Base-by-base conservation (phyloP, 2,888 invertebrate genomes). In the Leptopterna dolabrata region DNA sequence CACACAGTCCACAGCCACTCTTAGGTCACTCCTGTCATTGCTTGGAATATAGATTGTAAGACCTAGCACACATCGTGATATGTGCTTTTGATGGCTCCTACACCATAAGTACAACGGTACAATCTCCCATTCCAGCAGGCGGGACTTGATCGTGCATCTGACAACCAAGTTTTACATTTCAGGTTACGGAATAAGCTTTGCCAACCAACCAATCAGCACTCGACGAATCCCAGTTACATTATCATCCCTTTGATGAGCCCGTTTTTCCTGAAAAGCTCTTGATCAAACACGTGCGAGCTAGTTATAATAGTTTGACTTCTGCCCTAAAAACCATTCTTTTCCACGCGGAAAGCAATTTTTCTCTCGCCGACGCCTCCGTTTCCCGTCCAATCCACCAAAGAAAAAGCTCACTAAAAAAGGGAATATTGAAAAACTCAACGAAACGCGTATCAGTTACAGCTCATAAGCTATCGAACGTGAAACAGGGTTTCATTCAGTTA, bases 401-500 rank as follows among this genome's bases (percentile, higher is more conserved):
- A 19, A 63, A 63, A 24, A 63, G 11, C 24, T 24, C 51, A 16
- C 51, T 16, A 16, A n/a, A 63, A 63, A 63, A 63, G 24, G 19
- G 63, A 63, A 63, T 63, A 63, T 63, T 63, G 63, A 63, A 63
- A 63, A 63, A 24, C 63, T 27, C 24, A 63, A 63, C 63, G 63
- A 63, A 63, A 63, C 63, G 63, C 63, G 63, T 63, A 63, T 63
- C 63, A 19, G 63, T 63, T 63, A 63, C 24, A 63, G 63, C 63
- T 19, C 63, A 63, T 63, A 63, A 63, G 63, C 63, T 24, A 63
- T 63, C 63, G 63, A 63, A 63, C 19, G 63, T 63, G 24, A 24
- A 63, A 63, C 63, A 63, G 63, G 63, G 24, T 63, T 63, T 63
- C 63, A 63, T 63, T 63, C 63, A 63, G 63, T 63, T 63, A 63